phyloP scores from a whole-genome alignment of 2,797 vertebrate species.

The Champsocephalus esox region DNA sequence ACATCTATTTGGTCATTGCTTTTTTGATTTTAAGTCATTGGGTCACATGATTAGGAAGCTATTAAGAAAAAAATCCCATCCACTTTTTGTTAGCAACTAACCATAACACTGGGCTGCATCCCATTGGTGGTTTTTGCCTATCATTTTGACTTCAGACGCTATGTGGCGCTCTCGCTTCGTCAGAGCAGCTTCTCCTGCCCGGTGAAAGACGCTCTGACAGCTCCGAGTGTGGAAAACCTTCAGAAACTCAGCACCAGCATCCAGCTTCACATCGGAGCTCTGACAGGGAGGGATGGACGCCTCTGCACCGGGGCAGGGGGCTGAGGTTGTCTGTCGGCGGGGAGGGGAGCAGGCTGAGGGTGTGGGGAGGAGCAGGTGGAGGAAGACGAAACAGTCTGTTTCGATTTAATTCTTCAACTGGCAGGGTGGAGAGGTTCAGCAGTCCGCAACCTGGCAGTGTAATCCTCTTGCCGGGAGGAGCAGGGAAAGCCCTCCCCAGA shows the following conservation, averaged over 20 bases:
- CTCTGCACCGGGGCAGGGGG: not conserved
- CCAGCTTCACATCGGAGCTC: constrained; percentile 37
- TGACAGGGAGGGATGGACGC: constrained; percentile 44
- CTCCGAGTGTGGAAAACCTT: constrained; percentile 12
- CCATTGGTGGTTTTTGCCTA: not conserved
- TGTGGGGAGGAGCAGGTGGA: constrained; percentile 19
- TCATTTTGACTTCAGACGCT: constrained; percentile 29
- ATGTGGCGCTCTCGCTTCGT: constrained; percentile 43
- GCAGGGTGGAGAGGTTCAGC: constrained; percentile 53
- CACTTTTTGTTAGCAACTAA: not conserved
- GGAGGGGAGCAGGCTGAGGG: constrained; percentile 33
- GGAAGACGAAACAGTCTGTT: constrained; percentile 29
- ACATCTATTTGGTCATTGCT: too few relatives aligned
- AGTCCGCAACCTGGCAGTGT: constrained; percentile 28
- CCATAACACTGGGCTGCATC: too few relatives aligned
- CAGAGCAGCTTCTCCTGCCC: not conserved
- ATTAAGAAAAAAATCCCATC: too few relatives aligned
- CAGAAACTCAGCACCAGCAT: constrained; percentile 38
- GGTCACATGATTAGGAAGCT: too few relatives aligned
- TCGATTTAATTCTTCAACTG: constrained; percentile 38
- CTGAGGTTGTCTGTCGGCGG: constrained; percentile 8
- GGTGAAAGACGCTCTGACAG: constrained; percentile 21
- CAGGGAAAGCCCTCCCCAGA: constrained; percentile 57
- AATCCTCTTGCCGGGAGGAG: constrained; percentile 61
- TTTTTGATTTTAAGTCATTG: too few relatives aligned